phyloP scores from a whole-genome alignment of 1,140 invertebrate species.

The Drosophila teissieri region DNA sequence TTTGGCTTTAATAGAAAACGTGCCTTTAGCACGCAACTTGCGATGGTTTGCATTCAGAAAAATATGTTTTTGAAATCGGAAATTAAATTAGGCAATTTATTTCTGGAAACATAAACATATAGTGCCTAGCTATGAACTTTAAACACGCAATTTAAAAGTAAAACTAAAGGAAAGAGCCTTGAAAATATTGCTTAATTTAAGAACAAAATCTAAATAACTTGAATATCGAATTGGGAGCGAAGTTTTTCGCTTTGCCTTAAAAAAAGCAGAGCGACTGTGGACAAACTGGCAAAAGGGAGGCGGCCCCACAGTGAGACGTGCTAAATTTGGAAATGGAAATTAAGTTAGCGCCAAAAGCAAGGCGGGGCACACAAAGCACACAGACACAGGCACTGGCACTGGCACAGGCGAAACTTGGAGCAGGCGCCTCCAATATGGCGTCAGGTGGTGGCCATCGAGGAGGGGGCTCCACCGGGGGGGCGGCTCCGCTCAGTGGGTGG shows the following conservation, averaged over 20 bases:
- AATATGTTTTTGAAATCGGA: not conserved
- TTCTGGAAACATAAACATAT: not conserved
- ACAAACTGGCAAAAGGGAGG: not conserved
- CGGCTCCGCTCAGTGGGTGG: too few relatives aligned
- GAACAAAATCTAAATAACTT: too few relatives aligned
- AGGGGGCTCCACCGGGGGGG: not conserved
- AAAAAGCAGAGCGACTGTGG: not conserved
- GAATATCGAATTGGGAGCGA: not conserved
- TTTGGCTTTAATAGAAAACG: conserved; percentile 57
- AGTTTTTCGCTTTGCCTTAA: conserved; percentile 4
- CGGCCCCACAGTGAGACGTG: conserved; percentile 53
- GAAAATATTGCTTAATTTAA: too few relatives aligned
- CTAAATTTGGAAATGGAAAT: conserved; percentile 81
- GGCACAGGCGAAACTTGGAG: conserved; percentile 36
- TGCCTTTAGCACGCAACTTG: conserved; percentile 67
- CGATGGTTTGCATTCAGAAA: conserved; percentile 30
- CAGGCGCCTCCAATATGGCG: conserved; percentile 48
- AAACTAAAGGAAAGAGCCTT: not conserved
- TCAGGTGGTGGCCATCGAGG: conserved; percentile 32
- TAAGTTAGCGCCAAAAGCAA: conserved; percentile 57
- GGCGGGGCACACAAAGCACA: conserved; percentile 3
- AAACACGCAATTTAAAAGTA: too few relatives aligned
- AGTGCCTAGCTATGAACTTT: too few relatives aligned
- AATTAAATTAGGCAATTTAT: not conserved
- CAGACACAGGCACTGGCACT: conserved; percentile 7